These are phyloP conservation scores for Hycleus cichorii DNA, from an alignment of 1,140 invertebrate genomes.

Conservation along the genomic window DNA sequence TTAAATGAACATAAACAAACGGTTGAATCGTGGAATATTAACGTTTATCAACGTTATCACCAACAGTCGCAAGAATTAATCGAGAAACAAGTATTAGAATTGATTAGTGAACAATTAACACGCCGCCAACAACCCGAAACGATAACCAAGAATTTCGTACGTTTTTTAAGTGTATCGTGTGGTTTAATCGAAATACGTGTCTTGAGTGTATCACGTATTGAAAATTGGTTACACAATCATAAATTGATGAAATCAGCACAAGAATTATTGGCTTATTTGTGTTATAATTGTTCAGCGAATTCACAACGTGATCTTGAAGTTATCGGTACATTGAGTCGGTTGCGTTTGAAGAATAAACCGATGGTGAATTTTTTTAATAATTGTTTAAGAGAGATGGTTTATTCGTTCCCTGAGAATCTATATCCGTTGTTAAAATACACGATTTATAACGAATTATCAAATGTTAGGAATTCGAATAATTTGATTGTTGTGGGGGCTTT, in stretches of 20 bases:
- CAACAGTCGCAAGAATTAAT: conserved; percentile 58
- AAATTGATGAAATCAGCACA: conserved; percentile 87
- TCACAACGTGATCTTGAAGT: conserved; percentile 82
- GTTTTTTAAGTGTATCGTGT: conserved; percentile 73
- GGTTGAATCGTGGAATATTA: conserved; percentile 39
- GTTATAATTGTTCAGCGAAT: conserved; percentile 77
- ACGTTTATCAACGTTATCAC: conserved; percentile 50
- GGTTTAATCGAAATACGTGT: conserved; percentile 81
- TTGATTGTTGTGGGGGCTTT: conserved; percentile 81
- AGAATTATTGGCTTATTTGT: conserved; percentile 87
- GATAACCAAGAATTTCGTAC: conserved; percentile 81
- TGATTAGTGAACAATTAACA: conserved; percentile 79
- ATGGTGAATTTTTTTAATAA: conserved; percentile 82
- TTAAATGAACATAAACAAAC: conserved; percentile 45
- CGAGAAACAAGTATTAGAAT: conserved; percentile 75
- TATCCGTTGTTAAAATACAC: conserved; percentile 83
- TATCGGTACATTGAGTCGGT: conserved; percentile 80
- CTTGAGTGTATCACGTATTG: conserved; percentile 73
- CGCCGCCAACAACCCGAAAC: conserved; percentile 80
- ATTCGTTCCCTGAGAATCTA: conserved; percentile 73
- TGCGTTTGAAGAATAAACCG: conserved; percentile 88
- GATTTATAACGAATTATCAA: conserved; percentile 91
- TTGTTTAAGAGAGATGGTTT: conserved; percentile 74
- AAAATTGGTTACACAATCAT: conserved; percentile 93
- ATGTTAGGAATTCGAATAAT: conserved; percentile 87